Conservation (phyloP, 2,797 vertebrate species). For the Acanthurus lineatus region DNA sequence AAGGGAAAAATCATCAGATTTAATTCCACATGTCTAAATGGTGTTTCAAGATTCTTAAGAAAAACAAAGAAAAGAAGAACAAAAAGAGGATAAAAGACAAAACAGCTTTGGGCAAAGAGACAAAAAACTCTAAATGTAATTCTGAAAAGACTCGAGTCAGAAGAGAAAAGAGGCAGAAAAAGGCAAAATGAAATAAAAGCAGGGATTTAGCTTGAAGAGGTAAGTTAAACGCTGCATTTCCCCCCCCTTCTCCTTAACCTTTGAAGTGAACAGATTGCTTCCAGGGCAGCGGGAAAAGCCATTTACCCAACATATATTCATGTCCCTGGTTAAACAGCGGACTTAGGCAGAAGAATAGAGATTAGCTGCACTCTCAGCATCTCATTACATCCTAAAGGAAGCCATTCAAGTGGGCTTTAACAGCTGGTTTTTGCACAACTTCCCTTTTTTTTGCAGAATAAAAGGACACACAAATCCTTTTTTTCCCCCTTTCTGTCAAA, state of each 20-base stretch:
- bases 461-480: too few relatives aligned
- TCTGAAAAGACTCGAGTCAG: conserved; percentile 61
- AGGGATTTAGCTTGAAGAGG: conserved; percentile 68
- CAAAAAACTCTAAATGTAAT: conserved; percentile 1
- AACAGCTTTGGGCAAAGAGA: background rate
- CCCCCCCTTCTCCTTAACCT: conserved; percentile 40
- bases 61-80: background rate
- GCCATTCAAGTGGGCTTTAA: conserved; percentile 76
- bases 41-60: background rate
- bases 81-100: background rate
- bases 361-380: conserved; percentile 79
- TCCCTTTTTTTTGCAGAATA: background rate
- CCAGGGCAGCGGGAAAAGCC: conserved; percentile 73
- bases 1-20: too few relatives aligned
- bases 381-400: conserved; percentile 82
- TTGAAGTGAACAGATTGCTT: conserved; percentile 83
- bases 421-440: conserved; percentile 57
- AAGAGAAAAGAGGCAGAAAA: conserved; percentile 78
- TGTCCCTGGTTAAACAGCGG: conserved; percentile 76
- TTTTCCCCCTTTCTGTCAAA: too few relatives aligned
- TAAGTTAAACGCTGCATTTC: conserved; percentile 62
- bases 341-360: conserved; percentile 77
- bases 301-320: conserved; percentile 77
- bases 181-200: conserved; percentile 70
- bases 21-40: background rate